These are phyloP conservation scores for Dryobotodes eremita DNA, from an alignment of 2,888 invertebrate genomes.

Conservation along the genomic window DNA sequence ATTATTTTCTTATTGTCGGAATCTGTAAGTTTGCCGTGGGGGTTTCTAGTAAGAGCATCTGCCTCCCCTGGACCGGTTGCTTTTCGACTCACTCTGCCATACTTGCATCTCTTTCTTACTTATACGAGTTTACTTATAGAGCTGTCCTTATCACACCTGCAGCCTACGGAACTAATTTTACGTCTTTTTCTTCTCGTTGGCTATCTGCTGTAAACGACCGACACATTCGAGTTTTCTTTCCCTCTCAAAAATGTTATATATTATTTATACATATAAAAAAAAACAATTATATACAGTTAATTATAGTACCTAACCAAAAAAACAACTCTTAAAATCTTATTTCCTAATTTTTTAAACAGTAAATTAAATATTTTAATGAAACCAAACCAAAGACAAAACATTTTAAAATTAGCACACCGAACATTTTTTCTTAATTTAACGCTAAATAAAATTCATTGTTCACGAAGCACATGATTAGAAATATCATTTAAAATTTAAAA, in stretches of 20 bases:
- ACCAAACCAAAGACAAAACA: conserved; percentile 9
- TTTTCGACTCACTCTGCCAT: conserved; percentile 81
- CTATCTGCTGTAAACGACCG: conserved; percentile 82
- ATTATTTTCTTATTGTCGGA: conserved; percentile 87
- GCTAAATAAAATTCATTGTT: conserved; percentile 42
- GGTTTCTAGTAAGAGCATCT: conserved; percentile 87
- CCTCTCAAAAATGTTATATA: conserved; percentile 68
- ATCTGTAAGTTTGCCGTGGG: conserved; percentile 85
- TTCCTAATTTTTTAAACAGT: conserved; percentile 12
- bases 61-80: conserved; percentile 89
- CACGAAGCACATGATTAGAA: conserved; percentile 54
- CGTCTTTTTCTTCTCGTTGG: conserved; percentile 85
- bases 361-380: neutral
- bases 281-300: conserved; percentile 63
- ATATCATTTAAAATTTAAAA: conserved; percentile 64
- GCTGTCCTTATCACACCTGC: conserved; percentile 78
- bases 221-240: conserved; percentile 76
- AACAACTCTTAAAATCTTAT: neutral
- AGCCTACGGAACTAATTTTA: conserved; percentile 86
- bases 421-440: conserved; percentile 27
- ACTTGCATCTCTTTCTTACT: conserved; percentile 76
- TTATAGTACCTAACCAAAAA: neutral
- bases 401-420: conserved; percentile 43
- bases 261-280: conserved; percentile 65
- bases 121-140: conserved; percentile 54